Percentiles rank a stretch among this genome's conserved stretches.
Evolutionary conservation across 1,140 invertebrate species (phyloP).

Genomic region (Forficula auricularia): DNA sequence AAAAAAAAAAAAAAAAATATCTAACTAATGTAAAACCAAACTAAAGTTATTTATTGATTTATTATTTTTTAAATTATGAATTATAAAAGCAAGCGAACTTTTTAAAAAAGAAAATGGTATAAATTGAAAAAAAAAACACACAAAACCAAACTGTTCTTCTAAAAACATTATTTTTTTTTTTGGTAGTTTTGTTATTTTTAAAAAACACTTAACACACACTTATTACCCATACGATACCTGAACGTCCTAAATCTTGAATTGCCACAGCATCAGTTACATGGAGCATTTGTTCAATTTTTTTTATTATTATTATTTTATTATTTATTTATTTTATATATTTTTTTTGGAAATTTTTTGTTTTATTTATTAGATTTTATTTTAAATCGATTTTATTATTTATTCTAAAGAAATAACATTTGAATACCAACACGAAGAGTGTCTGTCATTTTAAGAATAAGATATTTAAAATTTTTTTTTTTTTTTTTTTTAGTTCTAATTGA

Average conservation of each 20-base stretch:
- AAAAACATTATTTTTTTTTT: not conserved
- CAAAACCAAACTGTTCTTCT: no score
- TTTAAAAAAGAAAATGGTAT: no score
- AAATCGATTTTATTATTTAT: no score
- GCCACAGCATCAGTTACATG: not conserved
- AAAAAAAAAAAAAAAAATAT: no score
- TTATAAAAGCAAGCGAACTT: no score
- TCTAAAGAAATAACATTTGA: conserved; percentile 17
- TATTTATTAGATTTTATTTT: no score
- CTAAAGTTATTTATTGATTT: no score
- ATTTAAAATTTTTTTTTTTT: not conserved
- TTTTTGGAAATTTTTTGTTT: no score
- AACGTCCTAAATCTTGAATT: not conserved
- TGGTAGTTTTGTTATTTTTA: conserved; percentile 4
- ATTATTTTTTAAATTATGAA: no score
- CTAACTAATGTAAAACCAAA: no score
- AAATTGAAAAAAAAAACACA: no score
- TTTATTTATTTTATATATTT: not conserved
- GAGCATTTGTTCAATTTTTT: not conserved
- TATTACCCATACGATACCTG: not conserved
- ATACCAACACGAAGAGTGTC: conserved; percentile 21
- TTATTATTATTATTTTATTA: conserved; percentile 3
- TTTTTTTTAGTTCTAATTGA: not conserved
- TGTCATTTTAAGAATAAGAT: conserved; percentile 9
- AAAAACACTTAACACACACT: conserved; percentile 1